Base-by-base conservation (phyloP, 1,140 invertebrate genomes). In the Medauroidea extradentata region DNA sequence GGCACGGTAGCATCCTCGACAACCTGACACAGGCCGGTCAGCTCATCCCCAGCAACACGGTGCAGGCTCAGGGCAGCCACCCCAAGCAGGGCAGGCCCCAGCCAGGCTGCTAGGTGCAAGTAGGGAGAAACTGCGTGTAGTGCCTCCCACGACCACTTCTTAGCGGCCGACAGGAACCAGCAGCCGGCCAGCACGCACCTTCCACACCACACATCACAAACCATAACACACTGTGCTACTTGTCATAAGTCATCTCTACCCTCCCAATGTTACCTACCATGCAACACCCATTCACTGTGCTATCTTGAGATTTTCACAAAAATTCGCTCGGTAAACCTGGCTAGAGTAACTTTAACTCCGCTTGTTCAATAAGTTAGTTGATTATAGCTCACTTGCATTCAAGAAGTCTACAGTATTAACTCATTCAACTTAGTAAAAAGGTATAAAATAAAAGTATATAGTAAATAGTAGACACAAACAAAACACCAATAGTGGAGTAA, bases 131-230 rank as follows among this genome's bases (percentile, higher is more conserved):
- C 86, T 54, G 88, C 83, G 67, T 93, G 89, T 21, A 95, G 83
- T 1, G 90, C 90, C 72, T 94, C 92, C 59, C 90, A 90, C 24
- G 89, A 90, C 91, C 92, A 94, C 67, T 92, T 90, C 58, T 90
- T 85, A 27, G 88, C 89, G 0, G 91, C 88, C 25, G 89, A 89
- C 51, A 95, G 79, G 62, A 91, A 87, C 89, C 92, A 95, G 49
- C 90, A 91, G 18, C 91, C 81, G 44, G 84, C 84, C 2, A 88
- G 83, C 62, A 93, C 86, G 2, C 90, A 81, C 85, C 92, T 94
- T 88, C 89, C 29, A 34, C 29, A 11, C 11, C 29, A 34, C 29
- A 34, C 29, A 11, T 34, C 29, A 34, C 29, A 34, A n/a, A n/a
- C n/a, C n/a, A n/a, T 11, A 34, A 7, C 29, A 34, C 29, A 11